phyloP scores from a whole-genome alignment of 2,113 vertebrate genomes.

The Gymnobelideus leadbeateri region DNA sequence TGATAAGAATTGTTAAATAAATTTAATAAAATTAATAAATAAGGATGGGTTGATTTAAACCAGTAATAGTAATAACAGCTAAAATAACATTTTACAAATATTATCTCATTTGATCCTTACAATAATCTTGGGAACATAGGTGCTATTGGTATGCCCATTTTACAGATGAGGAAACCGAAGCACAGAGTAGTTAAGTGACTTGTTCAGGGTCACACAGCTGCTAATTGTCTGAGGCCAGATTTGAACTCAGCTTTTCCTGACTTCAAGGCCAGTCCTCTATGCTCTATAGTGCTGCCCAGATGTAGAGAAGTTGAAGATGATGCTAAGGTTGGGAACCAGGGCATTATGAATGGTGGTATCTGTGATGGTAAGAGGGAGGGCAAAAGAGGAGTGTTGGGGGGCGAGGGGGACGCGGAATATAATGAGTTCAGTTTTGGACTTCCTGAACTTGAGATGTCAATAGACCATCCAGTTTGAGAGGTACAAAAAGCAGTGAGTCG shows the following conservation, averaged over 20 bases:
- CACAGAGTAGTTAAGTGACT: background rate
- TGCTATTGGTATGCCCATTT: background rate
- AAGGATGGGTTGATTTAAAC: background rate
- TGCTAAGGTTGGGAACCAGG: background rate
- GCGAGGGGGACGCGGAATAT: background rate
- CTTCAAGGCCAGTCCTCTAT: background rate
- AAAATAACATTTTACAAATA: background rate
- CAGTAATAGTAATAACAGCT: background rate
- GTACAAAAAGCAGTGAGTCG: background rate
- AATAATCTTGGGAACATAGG: background rate
- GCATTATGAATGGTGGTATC: background rate
- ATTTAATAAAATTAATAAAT: background rate
- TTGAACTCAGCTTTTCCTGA: background rate
- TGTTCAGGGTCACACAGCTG: background rate
- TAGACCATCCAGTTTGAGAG: background rate
- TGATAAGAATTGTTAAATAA: background rate
- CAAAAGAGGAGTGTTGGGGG: background rate
- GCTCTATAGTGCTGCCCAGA: background rate
- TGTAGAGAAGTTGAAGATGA: background rate
- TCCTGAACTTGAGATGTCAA: background rate
- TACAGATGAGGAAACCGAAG: background rate
- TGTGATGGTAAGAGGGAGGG: background rate
- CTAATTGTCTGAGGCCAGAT: background rate
- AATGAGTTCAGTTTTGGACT: background rate
- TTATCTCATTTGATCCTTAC: background rate